Evolutionary conservation across 2,113 vertebrate species (phyloP).

Genomic region (Mus musculus): GRCm39 chr3:143764001-143764500

Average conservation of each 20-base stretch:
- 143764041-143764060: constrained; percentile 42
- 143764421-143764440: constrained; percentile 84
- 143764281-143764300: constrained; percentile 35
- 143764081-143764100: constrained; percentile 29
- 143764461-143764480: constrained; percentile 18
- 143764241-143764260: constrained; percentile 32
- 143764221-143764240: constrained; percentile 47
- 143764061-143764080: constrained; percentile 20
- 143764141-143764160: constrained; percentile 2
- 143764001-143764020: constrained; percentile 59
- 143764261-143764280: background rate
- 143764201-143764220: constrained; percentile 50
- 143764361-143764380: constrained; percentile 63
- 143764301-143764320: background rate
- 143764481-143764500: constrained; percentile 72
- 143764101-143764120: constrained; percentile 47
- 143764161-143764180: constrained; percentile 58
- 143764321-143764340: constrained; percentile 24
- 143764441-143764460: constrained; percentile 80
- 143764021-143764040: constrained; percentile 57
- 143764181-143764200: constrained; percentile 25
- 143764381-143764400: constrained; percentile 74
- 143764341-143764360: constrained; percentile 34
- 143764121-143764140: constrained; percentile 26
- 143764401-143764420: constrained; percentile 83